Evolutionary conservation across 2,888 invertebrate genomes (phyloP), one percentile per base, ranked within the genome.

Genomic region (Mesorhabditis spiculigera): DNA sequence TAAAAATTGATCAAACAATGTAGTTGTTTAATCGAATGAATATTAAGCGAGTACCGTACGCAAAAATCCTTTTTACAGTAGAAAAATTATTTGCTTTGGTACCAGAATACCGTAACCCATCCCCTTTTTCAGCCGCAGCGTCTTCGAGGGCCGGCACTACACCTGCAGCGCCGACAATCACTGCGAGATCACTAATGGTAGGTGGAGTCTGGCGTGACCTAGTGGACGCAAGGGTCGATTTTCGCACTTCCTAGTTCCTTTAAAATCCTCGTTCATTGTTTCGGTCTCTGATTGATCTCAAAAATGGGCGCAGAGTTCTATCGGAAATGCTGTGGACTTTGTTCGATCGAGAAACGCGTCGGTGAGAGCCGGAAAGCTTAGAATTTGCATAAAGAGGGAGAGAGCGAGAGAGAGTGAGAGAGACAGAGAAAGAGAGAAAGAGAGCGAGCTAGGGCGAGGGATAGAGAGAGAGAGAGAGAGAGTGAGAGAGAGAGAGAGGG

Each of bases 121-220:
- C 16, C 16, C 16, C n/a, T 5, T 50, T 45, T 77, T 71, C 73
- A 70, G 80, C 4, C 68, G 81, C 63, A 77, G 77, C 58, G 79
- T 81, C 16, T 80, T 79, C 72, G 80, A 81, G 69, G 73, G 75
- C 61, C 73, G 81, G 6, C 69, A 71, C 67, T 77, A 81, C 70
- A 73, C 71, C 69, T 78, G 77, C 70, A 69, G 69, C 4, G 71
- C 75, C 28, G 75, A 77, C 8, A 78, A 77, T 62, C 71, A 75
- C 45, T 78, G 80, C 45, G 77, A 77, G 65, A 77, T 78, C 67
- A 74, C 77, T 5, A 76, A 79, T 67, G 80, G 79, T 80, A 61
- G 63, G 71, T 44, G 4, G 44, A 10, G 13, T 45, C 5, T 28
- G 28, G 28, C 28, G 28, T 28, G 28, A 28, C 28, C 28, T 28